Conservation (phyloP, 2,888 invertebrate species). For the Neoscelio sp. region DNA sequence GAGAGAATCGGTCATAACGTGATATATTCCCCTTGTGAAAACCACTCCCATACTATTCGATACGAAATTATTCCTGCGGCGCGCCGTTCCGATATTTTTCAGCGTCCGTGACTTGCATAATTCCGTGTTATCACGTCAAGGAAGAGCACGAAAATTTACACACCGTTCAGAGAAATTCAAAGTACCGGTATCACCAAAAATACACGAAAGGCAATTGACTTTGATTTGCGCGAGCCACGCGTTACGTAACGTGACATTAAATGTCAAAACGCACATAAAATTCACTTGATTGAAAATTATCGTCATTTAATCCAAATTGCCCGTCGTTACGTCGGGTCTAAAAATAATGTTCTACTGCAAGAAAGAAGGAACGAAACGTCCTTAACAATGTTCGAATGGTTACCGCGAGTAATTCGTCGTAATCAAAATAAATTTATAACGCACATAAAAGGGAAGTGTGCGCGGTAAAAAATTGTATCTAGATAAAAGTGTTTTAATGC, state of each 20-base stretch:
- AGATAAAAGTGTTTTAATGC: slow-evolving; percentile 45
- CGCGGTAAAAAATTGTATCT: slow-evolving; percentile 33
- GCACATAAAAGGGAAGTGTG: slow-evolving; percentile 46
- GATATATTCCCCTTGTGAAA: slow-evolving; percentile 56
- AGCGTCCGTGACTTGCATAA: slow-evolving; percentile 49
- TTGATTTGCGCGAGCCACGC: slow-evolving; percentile 37
- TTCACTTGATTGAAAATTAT: slow-evolving; percentile 58
- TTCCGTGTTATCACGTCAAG: slow-evolving; percentile 45
- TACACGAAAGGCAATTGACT: slow-evolving; percentile 30
- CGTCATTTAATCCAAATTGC: slow-evolving; percentile 37
- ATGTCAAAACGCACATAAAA: slow-evolving; percentile 33
- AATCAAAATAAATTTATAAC: slow-evolving; percentile 48
- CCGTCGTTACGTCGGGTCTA: slow-evolving; percentile 23
- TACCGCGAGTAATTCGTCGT: slow-evolving; percentile 37
- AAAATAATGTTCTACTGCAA: slow-evolving; percentile 4
- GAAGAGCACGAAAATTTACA: slow-evolving; percentile 19
- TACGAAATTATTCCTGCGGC: slow-evolving; percentile 57
- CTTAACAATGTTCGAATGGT: slow-evolving; percentile 37
- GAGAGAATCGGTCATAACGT: slow-evolving; percentile 67
- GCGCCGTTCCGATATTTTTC: slow-evolving; percentile 37
- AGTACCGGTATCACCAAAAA: slow-evolving; percentile 3
- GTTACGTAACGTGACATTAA: slow-evolving; percentile 40
- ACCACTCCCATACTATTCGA: slow-evolving; percentile 48
- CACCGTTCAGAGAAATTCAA: not conserved
- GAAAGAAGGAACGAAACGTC: slow-evolving; percentile 12